Conservation (phyloP, 2,113 vertebrate species). For the Corvus moneduloides region DNA sequence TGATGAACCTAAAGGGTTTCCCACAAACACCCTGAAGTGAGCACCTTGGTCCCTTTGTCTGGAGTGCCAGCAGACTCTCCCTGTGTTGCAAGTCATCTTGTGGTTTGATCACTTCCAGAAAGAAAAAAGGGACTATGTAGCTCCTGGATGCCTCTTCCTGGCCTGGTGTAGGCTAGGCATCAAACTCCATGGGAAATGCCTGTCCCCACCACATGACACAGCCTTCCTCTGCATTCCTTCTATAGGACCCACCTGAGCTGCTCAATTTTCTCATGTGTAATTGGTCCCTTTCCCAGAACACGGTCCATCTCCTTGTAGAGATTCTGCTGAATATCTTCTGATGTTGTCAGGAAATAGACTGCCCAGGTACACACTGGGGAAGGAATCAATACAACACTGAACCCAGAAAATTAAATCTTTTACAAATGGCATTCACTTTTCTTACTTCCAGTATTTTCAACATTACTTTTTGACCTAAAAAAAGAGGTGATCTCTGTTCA, state of each 20-base stretch:
- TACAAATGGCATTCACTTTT: neutral
- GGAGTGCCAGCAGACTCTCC: neutral
- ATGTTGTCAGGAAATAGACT: conserved; percentile 89
- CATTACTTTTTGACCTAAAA: neutral
- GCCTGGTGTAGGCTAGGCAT: neutral
- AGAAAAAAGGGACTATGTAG: neutral
- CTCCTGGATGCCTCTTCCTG: neutral
- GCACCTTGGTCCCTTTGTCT: neutral
- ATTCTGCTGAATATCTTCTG: conserved; percentile 88
- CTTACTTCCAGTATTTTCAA: neutral
- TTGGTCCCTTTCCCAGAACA: conserved; percentile 83
- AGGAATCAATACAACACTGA: conserved; percentile 24
- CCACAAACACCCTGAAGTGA: neutral
- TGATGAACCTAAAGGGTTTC: neutral
- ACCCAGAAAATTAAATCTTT: neutral
- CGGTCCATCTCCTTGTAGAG: conserved; percentile 82
- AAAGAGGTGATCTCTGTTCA: neutral
- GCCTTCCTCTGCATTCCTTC: neutral
- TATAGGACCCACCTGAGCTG: conserved; percentile 81
- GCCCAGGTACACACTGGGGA: conserved; percentile 92
- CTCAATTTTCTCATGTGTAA: conserved; percentile 87
- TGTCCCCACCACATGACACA: neutral
- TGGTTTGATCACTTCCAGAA: neutral
- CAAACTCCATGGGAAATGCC: neutral
- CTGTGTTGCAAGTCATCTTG: neutral